These are phyloP conservation scores for Gymnocephalus cernua DNA, from an alignment of 2,113 vertebrate species.

Conservation along the genomic window DNA sequence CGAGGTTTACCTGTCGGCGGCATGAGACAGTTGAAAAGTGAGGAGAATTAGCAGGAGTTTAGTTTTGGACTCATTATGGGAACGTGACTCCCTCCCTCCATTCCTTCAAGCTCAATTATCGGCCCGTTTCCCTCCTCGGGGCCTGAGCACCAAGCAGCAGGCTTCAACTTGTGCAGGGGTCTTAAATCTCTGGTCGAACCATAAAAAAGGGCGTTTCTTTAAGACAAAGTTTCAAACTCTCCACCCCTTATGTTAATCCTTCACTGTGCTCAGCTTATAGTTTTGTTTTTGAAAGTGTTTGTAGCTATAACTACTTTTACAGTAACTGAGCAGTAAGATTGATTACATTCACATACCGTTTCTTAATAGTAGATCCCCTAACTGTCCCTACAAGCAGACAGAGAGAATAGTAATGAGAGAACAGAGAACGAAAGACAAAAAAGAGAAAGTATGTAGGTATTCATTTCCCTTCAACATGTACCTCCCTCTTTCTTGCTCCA, in stretches of 20 bases:
- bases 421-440: background rate
- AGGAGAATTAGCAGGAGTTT: slow-evolving; percentile 86
- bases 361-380: background rate
- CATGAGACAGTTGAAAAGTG: slow-evolving; percentile 5
- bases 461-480: slow-evolving; percentile 6
- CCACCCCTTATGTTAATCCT: slow-evolving; percentile 6
- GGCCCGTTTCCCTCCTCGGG: slow-evolving; percentile 79
- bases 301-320: background rate
- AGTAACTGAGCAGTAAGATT: background rate
- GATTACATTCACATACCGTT: background rate
- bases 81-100: slow-evolving; percentile 90
- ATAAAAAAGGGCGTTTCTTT: slow-evolving; percentile 85
- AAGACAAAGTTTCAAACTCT: slow-evolving; percentile 56
- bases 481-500: slow-evolving; percentile 33
- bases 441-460: slow-evolving; percentile 7
- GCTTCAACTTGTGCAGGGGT: slow-evolving; percentile 89
- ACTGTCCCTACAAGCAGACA: background rate
- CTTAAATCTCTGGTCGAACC: slow-evolving; percentile 86
- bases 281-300: background rate
- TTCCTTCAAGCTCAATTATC: slow-evolving; percentile 91
- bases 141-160: slow-evolving; percentile 85
- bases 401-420: background rate
- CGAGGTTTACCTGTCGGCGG: background rate
- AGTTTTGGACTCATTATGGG: slow-evolving; percentile 90
- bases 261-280: background rate